phyloP scores from a whole-genome alignment of 2,888 invertebrate genomes.

The Urechis unicinctus region DNA sequence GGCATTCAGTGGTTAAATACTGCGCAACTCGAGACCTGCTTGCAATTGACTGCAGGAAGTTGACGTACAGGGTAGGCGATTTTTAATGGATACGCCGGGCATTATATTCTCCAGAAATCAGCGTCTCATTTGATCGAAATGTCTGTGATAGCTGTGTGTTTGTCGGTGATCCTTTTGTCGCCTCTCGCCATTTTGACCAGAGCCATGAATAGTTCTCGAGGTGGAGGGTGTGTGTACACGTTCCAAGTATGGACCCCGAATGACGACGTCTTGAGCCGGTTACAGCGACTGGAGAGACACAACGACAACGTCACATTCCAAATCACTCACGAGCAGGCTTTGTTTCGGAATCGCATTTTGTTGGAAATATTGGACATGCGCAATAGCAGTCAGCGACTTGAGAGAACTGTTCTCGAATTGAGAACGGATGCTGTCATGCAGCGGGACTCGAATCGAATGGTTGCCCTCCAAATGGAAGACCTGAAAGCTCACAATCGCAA shows the following conservation, averaged over 20 bases:
- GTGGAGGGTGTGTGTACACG: conserved; percentile 11
- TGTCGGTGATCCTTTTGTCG: not conserved
- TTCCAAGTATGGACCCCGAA: conserved; percentile 37
- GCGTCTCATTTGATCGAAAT: not conserved
- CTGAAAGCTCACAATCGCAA: not conserved
- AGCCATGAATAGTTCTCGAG: too few species aligned
- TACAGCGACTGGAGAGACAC: conserved; percentile 28
- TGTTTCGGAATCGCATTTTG: conserved; percentile 1
- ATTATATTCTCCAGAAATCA: not conserved
- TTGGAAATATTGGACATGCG: conserved; percentile 12
- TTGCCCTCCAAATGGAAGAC: not conserved
- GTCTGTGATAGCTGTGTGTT: not conserved
- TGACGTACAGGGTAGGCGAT: too few species aligned
- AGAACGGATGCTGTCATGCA: not conserved
- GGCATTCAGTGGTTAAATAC: too few species aligned
- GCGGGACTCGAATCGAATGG: not conserved
- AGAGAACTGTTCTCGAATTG: conserved; percentile 15
- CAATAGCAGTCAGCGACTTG: conserved; percentile 14
- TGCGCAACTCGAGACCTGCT: too few species aligned
- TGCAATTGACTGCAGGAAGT: too few species aligned
- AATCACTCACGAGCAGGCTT: conserved; percentile 4
- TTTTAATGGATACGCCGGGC: too few species aligned
- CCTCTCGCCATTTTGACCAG: too few species aligned
- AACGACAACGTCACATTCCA: conserved; percentile 13
- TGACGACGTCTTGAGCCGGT: conserved; percentile 28